These are phyloP conservation scores for Xanthorhoe designata DNA, from an alignment of 2,888 invertebrate species.

Conservation along the genomic window DNA sequence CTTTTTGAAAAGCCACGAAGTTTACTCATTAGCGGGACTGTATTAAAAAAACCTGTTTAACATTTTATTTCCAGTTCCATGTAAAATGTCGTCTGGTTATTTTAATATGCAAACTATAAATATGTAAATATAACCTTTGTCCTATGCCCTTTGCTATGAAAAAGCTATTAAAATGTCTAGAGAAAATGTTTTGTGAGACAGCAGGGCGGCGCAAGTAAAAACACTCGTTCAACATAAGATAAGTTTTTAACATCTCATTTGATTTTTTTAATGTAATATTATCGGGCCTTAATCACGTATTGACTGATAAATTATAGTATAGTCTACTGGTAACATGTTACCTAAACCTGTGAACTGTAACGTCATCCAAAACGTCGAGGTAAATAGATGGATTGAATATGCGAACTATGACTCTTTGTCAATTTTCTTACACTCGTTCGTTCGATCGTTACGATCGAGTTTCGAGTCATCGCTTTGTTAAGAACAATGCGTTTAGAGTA, in stretches of 20 bases:
- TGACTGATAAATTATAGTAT: too few relatives aligned
- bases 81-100: neutral
- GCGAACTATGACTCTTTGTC: too few relatives aligned
- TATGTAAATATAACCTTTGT: neutral
- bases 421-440: too few relatives aligned
- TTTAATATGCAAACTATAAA: neutral
- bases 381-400: too few relatives aligned
- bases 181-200: neutral
- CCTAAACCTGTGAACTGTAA: too few relatives aligned
- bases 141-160: neutral
- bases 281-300: too few relatives aligned
- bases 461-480: too few relatives aligned
- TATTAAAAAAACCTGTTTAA: neutral
- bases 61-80: neutral
- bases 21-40: neutral
- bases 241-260: neutral
- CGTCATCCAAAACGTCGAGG: too few relatives aligned
- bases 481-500: too few relatives aligned
- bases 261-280: too few relatives aligned
- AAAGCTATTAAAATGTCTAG: constrained; percentile 3
- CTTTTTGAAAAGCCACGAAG: neutral
- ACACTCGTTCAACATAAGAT: neutral
- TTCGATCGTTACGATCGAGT: too few relatives aligned
- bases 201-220: neutral
- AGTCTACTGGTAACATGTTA: too few relatives aligned